phyloP scores from a whole-genome alignment of 2,113 vertebrate genomes.

The Ceyx margarethae region DNA sequence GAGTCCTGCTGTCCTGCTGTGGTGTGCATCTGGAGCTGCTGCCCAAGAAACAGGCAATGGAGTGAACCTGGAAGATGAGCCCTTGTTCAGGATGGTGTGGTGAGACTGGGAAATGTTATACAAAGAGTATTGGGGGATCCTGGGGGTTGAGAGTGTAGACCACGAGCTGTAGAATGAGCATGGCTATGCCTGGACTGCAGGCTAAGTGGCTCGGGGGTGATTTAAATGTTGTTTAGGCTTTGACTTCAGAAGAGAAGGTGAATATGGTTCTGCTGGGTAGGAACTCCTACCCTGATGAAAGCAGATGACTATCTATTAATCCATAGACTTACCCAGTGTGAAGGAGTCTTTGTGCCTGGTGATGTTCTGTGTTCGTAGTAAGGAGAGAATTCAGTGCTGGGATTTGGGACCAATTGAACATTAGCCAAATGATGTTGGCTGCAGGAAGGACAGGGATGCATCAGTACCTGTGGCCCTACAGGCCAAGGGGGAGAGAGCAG shows the following conservation, averaged over 20 bases:
- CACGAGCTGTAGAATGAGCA: background rate
- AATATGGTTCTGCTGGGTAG: background rate
- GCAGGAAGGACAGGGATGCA: background rate
- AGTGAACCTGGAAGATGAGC: background rate
- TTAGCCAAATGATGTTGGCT: background rate
- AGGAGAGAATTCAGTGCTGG: background rate
- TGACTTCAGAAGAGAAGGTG: background rate
- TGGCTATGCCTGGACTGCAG: background rate
- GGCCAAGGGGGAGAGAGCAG: background rate
- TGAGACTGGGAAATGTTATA: background rate
- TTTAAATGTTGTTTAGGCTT: background rate
- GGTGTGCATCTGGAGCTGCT: background rate
- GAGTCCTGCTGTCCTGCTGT: background rate
- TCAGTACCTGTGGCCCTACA: background rate
- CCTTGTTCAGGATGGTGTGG: accelerated
- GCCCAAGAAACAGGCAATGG: background rate
- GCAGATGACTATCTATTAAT: background rate
- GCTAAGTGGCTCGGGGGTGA: background rate
- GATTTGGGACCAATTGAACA: background rate
- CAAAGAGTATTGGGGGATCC: background rate
- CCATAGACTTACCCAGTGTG: background rate
- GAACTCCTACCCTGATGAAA: background rate
- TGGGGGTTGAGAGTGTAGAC: background rate
- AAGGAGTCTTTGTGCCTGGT: background rate
- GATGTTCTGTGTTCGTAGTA: background rate